Percentiles rank a stretch among this genome's conserved stretches.
These are phyloP conservation scores for Drosophila nigromelanica DNA, from an alignment of 1,140 invertebrate genomes.

Conservation along the genomic window DNA sequence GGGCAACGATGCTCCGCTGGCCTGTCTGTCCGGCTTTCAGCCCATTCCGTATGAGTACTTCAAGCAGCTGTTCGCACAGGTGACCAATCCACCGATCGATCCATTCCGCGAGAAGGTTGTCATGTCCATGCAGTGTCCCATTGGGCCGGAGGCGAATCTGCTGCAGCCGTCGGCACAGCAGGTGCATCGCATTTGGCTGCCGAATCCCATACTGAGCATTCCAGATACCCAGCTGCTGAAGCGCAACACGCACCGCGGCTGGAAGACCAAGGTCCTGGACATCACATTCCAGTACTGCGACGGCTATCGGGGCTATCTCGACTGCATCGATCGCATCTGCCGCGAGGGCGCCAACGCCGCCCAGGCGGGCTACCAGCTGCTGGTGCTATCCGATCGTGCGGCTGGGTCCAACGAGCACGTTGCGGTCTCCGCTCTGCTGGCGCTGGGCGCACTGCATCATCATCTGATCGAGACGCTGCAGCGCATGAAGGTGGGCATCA, in stretches of 20 bases:
- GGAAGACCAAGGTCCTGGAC: conserved; percentile 96
- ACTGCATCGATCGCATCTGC: conserved; percentile 92
- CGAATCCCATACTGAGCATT: conserved; percentile 97
- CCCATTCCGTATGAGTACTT: conserved; percentile 98
- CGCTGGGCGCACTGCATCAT: conserved; percentile 97
- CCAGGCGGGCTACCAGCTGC: conserved; percentile 91
- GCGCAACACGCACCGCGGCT: conserved; percentile 92
- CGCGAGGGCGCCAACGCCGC: conserved; percentile 93
- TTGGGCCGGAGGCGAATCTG: conserved; percentile 97
- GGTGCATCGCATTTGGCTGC: conserved; percentile 96
- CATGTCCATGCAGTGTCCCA: conserved; percentile 97
- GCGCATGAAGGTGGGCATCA: conserved; percentile 97
- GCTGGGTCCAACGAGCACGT: conserved; percentile 88
- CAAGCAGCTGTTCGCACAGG: conserved; percentile 99
- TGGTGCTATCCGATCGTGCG: conserved; percentile 94
- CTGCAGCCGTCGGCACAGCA: conserved; percentile 94
- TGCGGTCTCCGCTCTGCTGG: conserved; percentile 93
- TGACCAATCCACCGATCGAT: conserved; percentile 99
- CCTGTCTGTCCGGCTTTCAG: conserved; percentile 97
- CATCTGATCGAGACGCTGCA: conserved; percentile 97
- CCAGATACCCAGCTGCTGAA: conserved; percentile 95
- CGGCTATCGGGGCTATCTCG: conserved; percentile 90
- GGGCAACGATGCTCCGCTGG: conserved; percentile 99
- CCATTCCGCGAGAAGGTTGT: conserved; percentile 99
- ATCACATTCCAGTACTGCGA: conserved; percentile 92